Evolutionary conservation across 2,113 vertebrate genomes (phyloP), one percentile per base, ranked within the genome.

Genomic region (Zingel zingel): DNA sequence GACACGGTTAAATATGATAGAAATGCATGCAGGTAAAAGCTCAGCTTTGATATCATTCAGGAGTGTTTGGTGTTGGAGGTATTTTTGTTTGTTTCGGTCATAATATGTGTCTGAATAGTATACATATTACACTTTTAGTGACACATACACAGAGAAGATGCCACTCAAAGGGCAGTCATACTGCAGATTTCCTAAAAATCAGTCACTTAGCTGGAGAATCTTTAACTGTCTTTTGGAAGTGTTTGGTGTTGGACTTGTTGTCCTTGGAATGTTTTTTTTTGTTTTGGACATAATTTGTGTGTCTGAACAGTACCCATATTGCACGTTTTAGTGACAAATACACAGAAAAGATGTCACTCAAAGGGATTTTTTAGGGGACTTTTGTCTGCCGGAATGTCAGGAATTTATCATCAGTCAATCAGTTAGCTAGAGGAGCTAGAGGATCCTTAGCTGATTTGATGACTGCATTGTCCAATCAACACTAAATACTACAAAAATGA

Each of bases 1-100:
- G 62, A 33, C 57, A 36, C 30, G 33, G 73, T 66, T 77, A 64
- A 53, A 64, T 73, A 58, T 71, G 67, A 71, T 6, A 74, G 25
- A 16, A 33, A 69, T 50, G 25, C 74, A 78, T 33, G 39, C 33
- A 67, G 50, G 72, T 23, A 27, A 25, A 74, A 80, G 56, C 57
- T 77, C 72, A n/a, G 11, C 19, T 73, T 71, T 68, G 30, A 23
- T 2, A 33, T 57, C 1, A 62, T 27, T 48, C 25, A 45, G 6
- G 6, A 8, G 18, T 3, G 53, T 58, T 19, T 13, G 39, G 39
- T 11, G 39, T 8, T 8, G 7, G 36, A 36, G 7, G 7, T 36
- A 7, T 43, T 10, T 39, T 10, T 39, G 36, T 39, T 39, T 39
- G 39, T 39, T 39, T 39, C 3, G 39, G 39, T 3, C 39, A 43